phyloP scores from a whole-genome alignment of 2,113 vertebrate genomes.

The Cynocephalus volans region DNA sequence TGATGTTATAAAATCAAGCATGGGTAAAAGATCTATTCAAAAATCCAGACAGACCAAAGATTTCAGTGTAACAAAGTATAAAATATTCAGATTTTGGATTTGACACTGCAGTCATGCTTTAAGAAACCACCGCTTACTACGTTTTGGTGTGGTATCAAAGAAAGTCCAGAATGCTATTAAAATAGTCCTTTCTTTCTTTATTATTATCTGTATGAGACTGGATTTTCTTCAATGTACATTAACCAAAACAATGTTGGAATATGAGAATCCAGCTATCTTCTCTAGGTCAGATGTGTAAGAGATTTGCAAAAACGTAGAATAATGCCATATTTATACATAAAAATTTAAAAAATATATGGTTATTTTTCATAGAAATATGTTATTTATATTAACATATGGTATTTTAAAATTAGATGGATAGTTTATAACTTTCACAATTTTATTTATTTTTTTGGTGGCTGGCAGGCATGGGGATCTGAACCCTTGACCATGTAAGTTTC shows the following conservation, averaged over 20 bases:
- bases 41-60: not conserved
- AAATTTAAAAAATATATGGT: not conserved
- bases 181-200: not conserved
- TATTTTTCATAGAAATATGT: not conserved
- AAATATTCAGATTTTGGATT: not conserved
- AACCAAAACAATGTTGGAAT: not conserved
- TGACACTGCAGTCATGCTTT: not conserved
- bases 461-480: too few relatives aligned
- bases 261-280: not conserved
- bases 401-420: not conserved
- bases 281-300: not conserved
- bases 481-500: not conserved
- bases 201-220: not conserved
- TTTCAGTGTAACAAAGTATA: not conserved
- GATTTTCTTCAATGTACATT: not conserved
- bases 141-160: not conserved
- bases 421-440: not conserved
- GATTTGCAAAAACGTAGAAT: not conserved
- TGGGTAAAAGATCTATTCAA: not conserved
- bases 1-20: not conserved
- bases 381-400: conserved; percentile 27
- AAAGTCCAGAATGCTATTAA: not conserved
- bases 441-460: too few relatives aligned
- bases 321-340: not conserved
- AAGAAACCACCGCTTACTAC: not conserved